A percentile compares a stretch with the other conserved stretches of the same genome.
phyloP scores from a whole-genome alignment of 2,113 vertebrate genomes.

The Telmatochromis bifrenatus region DNA sequence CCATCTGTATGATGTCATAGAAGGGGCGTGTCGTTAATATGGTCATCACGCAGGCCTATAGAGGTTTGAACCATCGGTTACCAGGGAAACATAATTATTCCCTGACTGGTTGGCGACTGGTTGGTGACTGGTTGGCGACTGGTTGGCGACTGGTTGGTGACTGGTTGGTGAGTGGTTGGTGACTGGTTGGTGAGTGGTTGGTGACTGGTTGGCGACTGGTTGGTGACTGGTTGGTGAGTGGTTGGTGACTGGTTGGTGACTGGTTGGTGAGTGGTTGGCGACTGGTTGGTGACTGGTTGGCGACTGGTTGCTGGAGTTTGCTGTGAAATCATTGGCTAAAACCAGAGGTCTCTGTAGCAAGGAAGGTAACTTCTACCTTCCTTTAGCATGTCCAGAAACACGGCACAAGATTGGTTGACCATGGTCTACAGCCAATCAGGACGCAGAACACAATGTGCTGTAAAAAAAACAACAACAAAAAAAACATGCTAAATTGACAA shows the following conservation, averaged over 20 bases:
- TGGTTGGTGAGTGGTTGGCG: fast-evolving
- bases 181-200: fast-evolving
- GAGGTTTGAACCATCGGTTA: neutral
- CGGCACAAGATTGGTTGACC: fast-evolving
- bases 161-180: fast-evolving
- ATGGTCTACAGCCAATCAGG: neutral
- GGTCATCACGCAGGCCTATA: neutral
- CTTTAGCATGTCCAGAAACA: neutral
- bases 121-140: fast-evolving
- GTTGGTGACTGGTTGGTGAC: fast-evolving
- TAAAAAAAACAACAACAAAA: neutral
- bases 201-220: fast-evolving
- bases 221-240: fast-evolving
- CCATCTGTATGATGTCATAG: neutral
- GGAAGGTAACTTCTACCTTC: neutral
- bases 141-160: fast-evolving
- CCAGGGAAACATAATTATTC: neutral
- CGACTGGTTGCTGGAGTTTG: neutral
- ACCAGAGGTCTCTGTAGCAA: neutral
- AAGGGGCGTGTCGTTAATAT: neutral
- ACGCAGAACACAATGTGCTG: neutral
- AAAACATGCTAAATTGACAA: neutral
- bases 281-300: fast-evolving
- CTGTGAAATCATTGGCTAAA: neutral
- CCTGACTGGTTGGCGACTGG: neutral